Evolutionary conservation across 1,140 invertebrate genomes (phyloP).

Genomic region (Eubasilissa regina): DNA sequence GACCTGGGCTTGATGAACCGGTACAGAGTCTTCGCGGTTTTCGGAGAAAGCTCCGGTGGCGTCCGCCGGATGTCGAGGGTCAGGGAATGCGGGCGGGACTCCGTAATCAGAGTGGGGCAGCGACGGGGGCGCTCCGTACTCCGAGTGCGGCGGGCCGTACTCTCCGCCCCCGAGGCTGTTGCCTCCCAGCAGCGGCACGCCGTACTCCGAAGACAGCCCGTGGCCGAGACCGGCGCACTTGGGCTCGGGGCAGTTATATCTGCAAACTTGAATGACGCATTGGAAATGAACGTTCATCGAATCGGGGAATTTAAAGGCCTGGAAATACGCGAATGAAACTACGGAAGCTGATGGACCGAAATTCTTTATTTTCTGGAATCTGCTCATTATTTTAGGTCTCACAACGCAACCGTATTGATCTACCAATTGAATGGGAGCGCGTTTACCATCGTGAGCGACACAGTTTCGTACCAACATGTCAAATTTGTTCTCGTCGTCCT

Average conservation of each 20-base stretch:
- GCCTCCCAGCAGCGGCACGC: constrained; percentile 77
- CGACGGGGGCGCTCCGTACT: constrained; percentile 79
- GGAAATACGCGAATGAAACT: constrained; percentile 95
- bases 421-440: constrained; percentile 92
- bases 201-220: constrained; percentile 79
- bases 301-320: constrained; percentile 97
- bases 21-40: constrained; percentile 84
- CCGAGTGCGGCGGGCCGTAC: constrained; percentile 78
- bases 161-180: constrained; percentile 75
- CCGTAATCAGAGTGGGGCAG: constrained; percentile 78
- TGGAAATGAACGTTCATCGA: constrained; percentile 98
- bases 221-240: constrained; percentile 80
- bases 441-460: constrained; percentile 94
- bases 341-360: constrained; percentile 94
- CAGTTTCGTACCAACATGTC: constrained; percentile 96
- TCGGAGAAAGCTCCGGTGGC: constrained; percentile 87
- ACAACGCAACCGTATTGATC: constrained; percentile 94
- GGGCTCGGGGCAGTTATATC: constrained; percentile 93
- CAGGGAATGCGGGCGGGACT: constrained; percentile 83
- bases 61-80: constrained; percentile 86
- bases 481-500: constrained; percentile 96
- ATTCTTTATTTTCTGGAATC: constrained; percentile 97
- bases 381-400: constrained; percentile 93
- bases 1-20: constrained; percentile 82
- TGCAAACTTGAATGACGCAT: constrained; percentile 95